These are phyloP conservation scores for Sylvilagus floridanus DNA, from an alignment of 2,797 vertebrate genomes.

Conservation along the genomic window DNA sequence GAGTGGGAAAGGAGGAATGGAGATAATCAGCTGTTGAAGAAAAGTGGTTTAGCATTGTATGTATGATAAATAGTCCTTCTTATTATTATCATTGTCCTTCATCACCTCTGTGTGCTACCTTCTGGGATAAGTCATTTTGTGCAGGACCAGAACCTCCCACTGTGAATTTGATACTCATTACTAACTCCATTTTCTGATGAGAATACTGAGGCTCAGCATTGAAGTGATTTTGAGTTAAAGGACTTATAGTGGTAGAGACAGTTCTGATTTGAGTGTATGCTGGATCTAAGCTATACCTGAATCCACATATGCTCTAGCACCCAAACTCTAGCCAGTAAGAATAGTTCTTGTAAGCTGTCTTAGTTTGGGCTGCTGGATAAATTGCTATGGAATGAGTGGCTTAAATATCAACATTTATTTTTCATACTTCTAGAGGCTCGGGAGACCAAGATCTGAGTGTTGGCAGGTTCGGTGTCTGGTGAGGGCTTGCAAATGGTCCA, in stretches of 20 bases:
- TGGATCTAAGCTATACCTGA: not conserved
- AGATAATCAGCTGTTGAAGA: not conserved
- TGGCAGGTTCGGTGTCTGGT: too few relatives aligned
- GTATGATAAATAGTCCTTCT: not conserved
- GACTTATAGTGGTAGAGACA: not conserved
- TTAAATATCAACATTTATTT: not conserved
- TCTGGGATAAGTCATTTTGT: too few relatives aligned
- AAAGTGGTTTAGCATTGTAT: not conserved
- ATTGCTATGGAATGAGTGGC: not conserved
- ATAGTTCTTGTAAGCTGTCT: not conserved
- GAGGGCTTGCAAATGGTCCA: not conserved
- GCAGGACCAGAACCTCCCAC: too few relatives aligned
- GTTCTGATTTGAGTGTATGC: not conserved
- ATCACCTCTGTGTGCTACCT: not conserved
- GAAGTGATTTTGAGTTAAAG: not conserved
- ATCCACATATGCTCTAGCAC: not conserved
- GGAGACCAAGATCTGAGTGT: not conserved
- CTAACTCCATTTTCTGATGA: not conserved
- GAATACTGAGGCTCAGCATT: not conserved
- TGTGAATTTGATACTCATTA: not conserved
- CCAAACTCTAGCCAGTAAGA: not conserved
- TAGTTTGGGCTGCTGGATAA: not conserved
- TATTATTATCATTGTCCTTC: not conserved
- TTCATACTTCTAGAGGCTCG: not conserved
- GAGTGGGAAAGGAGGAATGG: not conserved